phyloP scores from a whole-genome alignment of 30 jellyfish, hydroid and myxozoan genomes.

The Clytia hemisphaerica region DNA sequence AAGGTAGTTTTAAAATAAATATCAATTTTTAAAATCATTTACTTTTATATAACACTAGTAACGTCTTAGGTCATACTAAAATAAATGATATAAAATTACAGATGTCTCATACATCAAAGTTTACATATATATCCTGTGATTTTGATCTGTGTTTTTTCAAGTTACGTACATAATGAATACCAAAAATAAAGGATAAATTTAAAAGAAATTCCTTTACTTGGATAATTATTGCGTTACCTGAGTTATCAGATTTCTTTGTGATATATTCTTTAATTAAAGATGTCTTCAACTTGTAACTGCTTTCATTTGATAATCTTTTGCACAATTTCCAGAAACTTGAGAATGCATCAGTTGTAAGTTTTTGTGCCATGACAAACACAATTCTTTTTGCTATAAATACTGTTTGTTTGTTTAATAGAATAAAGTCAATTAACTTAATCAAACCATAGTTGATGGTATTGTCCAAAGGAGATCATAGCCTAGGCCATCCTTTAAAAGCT shows the following conservation, averaged over 20 bases:
- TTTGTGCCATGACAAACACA: no score
- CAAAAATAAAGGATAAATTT: background rate
- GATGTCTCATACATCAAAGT: background rate
- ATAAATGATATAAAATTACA: background rate
- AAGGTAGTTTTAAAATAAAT: background rate
- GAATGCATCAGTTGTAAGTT: slow-evolving; percentile 29
- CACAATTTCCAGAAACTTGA: slow-evolving; percentile 56
- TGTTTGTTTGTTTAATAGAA: no score
- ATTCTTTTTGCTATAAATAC: no score
- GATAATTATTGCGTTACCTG: no score
- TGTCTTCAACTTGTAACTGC: slow-evolving; percentile 73
- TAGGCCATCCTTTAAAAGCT: no score
- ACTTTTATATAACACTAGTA: background rate
- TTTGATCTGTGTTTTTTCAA: background rate
- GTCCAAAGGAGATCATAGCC: no score
- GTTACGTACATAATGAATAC: background rate
- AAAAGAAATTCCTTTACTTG: no score
- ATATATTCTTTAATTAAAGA: slow-evolving; percentile 32
- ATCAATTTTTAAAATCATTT: background rate
- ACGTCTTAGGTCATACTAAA: background rate
- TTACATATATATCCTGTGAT: background rate
- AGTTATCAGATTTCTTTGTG: background rate
- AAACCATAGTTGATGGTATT: no score
- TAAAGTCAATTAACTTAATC: no score
- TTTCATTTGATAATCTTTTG: slow-evolving; percentile 54